Evolutionary conservation across 2,888 invertebrate genomes (phyloP), one percentile per base, ranked within the genome.

Genomic region (Lymantria monacha): DNA sequence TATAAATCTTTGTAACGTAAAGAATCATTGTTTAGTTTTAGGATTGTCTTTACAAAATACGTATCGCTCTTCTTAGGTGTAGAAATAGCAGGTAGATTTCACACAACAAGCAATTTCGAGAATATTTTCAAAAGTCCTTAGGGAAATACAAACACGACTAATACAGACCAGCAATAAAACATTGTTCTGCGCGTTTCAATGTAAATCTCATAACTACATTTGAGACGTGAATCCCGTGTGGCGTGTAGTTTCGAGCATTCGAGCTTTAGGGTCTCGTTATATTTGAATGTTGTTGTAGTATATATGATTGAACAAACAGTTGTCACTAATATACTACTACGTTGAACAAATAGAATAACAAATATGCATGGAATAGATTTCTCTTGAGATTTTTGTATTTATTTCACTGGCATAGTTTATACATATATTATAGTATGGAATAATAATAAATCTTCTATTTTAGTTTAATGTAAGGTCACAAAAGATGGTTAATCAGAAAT

Each of bases 101-200:
- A 5, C 54, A 55, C 59, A 76, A 72, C 74, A 69, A 74, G 71
- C 71, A 74, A 79, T 78, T 73, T 66, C 67, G 74, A 74, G 79
- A 76, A 81, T 76, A 78, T 82, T 82, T 66, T 74, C 74, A 67
- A 64, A 69, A 69, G 56, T 53, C 86, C 80, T 68, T 66, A 57
- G 87, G 87, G 87, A 87, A 87, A 87, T 87, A 79, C 77, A 76
- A 79, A 81, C 72, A 78, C 33, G n/a, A 33, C 72, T 83, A 83
- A 83, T 85, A 79, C 74, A 72, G 66, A 72, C 53, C 47, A 55
- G 70, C 76, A 78, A 83, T 84, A 83, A 84, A 86, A 87, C 83
- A 82, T 81, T 81, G 85, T 83, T 83, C 76, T 74, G 72, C 79
- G 74, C 81, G 81, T 79, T 79, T 65, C 74, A 79, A 83, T 83